Evolutionary conservation across 1,140 invertebrate genomes (phyloP), one percentile per base, ranked within the genome.

Genomic region (Potamilus streckersoni): DNA sequence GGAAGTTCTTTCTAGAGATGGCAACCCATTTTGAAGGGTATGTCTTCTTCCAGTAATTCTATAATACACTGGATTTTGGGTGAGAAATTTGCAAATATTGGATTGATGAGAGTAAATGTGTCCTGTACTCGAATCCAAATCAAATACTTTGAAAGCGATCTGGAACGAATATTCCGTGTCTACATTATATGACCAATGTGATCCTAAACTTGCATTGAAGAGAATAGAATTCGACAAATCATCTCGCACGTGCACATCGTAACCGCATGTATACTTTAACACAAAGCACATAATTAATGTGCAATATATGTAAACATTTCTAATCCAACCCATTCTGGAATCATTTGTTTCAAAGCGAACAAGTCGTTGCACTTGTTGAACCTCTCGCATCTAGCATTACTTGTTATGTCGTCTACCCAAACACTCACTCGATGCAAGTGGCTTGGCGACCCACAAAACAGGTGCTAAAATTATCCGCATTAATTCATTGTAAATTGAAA

Each of bases 11-110:
- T 38, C 38, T 8, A 1, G 38, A 38, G 38, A 38, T 8, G 8
- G 38, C 4, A 38, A 38, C 1, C 38, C 38, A 38, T 38, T 27
- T 20, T 73, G 68, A 61, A 73, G 63, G 16, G 63, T 38, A 76
- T 71, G 69, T 62, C 66, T 78, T 49, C n/a, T 76, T 70, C 72
- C 69, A 27, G 76, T 71, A 31, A 84, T 69, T 17, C 72, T 63
- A 59, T 81, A 62, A 20, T 80, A 56, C 20, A 84, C 19, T 59
- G 79, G 79, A 66, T 82, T 79, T 61, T 73, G 12, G 23, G 20
- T 60, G 55, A 79, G 57, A 49, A 73, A 16, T 31, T 71, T 61
- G 67, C 75, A 77, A 55, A 72, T 19, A 20, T 65, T 17, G 19
- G 38, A 38, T 38, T 38, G 38, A 38, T 38, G 38, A 38, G 4